Percentiles rank a stretch among this genome's conserved stretches.
phyloP scores from a whole-genome alignment of 2,888 invertebrate species.

The Yponomeuta cagnagella region DNA sequence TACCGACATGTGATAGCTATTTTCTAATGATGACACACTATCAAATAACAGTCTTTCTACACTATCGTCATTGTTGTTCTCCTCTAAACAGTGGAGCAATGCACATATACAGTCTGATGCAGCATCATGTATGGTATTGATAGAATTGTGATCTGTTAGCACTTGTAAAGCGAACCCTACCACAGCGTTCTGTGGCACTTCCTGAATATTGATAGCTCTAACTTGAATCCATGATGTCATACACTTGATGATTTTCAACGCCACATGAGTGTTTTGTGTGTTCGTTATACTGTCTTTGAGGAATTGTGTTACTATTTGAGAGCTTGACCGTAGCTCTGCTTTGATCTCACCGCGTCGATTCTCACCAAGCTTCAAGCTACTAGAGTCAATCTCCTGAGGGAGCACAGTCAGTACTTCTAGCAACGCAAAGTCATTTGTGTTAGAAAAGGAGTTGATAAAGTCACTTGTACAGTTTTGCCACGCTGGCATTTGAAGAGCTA shows the following conservation, averaged over 20 bases:
- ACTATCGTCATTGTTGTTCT: constrained; percentile 81
- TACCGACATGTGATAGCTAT: constrained; percentile 92
- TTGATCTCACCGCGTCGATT: constrained; percentile 92
- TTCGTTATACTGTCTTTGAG: constrained; percentile 84
- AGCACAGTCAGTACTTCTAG: constrained; percentile 94
- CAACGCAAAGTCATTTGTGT: constrained; percentile 85
- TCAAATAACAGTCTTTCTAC: constrained; percentile 88
- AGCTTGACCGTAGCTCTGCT: constrained; percentile 84
- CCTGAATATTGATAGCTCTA: constrained; percentile 84
- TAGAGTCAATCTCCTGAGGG: constrained; percentile 95
- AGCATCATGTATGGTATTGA: constrained; percentile 86
- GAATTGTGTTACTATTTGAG: constrained; percentile 86
- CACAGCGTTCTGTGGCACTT: constrained; percentile 83
- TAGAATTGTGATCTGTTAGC: constrained; percentile 76
- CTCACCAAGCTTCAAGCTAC: constrained; percentile 88
- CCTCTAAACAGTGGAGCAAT: constrained; percentile 87
- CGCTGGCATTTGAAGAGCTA: constrained; percentile 93
- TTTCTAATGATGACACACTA: constrained; percentile 86
- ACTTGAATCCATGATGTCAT: constrained; percentile 95
- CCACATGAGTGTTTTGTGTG: constrained; percentile 80
- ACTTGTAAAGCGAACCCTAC: constrained; percentile 84
- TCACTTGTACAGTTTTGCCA: constrained; percentile 94
- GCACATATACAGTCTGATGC: constrained; percentile 94
- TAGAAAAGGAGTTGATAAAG: constrained; percentile 85
- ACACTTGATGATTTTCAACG: constrained; percentile 86